Percentiles rank a stretch among this genome's conserved stretches.
These are phyloP conservation scores for Pammene aurita DNA, from an alignment of 2,888 invertebrate genomes.

Conservation along the genomic window DNA sequence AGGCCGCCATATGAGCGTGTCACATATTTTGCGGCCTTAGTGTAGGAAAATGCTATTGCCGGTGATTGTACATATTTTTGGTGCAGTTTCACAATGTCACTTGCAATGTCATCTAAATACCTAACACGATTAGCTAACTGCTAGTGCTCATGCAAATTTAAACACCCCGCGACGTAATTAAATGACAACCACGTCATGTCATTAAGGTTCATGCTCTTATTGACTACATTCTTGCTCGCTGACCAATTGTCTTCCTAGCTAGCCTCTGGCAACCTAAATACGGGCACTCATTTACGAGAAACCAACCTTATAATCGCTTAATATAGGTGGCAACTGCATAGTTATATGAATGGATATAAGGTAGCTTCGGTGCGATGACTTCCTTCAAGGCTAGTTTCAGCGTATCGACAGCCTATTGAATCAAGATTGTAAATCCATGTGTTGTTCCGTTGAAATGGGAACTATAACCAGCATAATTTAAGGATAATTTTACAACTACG, in stretches of 20 bases:
- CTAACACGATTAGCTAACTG: background rate
- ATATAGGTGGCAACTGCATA: background rate
- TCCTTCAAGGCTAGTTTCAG: constrained; percentile 28
- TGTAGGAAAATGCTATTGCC: no score
- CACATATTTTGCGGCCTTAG: no score
- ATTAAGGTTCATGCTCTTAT: constrained; percentile 52
- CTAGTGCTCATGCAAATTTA: constrained; percentile 17
- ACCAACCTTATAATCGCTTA: background rate
- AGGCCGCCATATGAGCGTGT: no score
- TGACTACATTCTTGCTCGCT: constrained; percentile 55
- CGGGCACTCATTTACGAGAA: background rate
- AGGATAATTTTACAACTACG: background rate
- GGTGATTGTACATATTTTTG: no score
- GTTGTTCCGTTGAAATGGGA: background rate
- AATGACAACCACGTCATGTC: constrained; percentile 34
- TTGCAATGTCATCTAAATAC: background rate
- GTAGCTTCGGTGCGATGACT: background rate
- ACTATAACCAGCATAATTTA: background rate
- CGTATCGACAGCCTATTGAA: background rate
- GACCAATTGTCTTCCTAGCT: constrained; percentile 63
- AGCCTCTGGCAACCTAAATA: constrained; percentile 52
- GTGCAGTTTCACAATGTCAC: no score
- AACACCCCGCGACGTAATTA: constrained; percentile 20
- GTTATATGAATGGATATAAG: background rate
- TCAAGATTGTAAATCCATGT: background rate